These are phyloP conservation scores for Mergus octosetaceus DNA, from an alignment of 2,797 vertebrate species.

Conservation along the genomic window DNA sequence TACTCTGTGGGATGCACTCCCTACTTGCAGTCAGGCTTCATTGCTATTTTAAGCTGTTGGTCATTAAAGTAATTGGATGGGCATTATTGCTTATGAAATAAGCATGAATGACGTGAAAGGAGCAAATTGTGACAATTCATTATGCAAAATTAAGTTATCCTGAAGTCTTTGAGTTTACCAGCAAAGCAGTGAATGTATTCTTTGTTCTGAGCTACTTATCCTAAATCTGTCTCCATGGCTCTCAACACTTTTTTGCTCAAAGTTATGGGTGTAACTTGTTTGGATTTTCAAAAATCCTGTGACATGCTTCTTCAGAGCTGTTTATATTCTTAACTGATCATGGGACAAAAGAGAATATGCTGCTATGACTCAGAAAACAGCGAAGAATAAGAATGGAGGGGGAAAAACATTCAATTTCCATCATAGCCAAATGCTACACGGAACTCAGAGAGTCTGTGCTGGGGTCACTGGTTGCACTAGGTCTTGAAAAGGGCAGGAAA, in stretches of 20 bases:
- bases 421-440: accelerated
- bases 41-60: not conserved
- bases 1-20: accelerated
- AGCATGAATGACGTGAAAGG: not conserved
- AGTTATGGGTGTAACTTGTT: not conserved
- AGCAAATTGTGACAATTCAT: not conserved
- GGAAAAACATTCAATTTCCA: accelerated
- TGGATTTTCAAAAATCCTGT: not conserved
- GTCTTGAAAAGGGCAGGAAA: not conserved
- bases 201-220: not conserved
- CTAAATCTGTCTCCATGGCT: not conserved
- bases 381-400: not conserved
- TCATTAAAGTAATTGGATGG: not conserved
- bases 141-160: accelerated
- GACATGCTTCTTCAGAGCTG: not conserved
- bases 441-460: not conserved
- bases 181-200: not conserved
- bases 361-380: not conserved
- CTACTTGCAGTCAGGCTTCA: not conserved
- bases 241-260: not conserved
- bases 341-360: not conserved
- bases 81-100: not conserved
- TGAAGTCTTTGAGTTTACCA: not conserved
- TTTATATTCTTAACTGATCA: not conserved
- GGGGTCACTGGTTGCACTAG: not conserved